Percentiles rank a stretch among this genome's conserved stretches.
These are phyloP conservation scores for Dromas ardeola DNA, from an alignment of 2,113 vertebrate genomes.

Conservation along the genomic window DNA sequence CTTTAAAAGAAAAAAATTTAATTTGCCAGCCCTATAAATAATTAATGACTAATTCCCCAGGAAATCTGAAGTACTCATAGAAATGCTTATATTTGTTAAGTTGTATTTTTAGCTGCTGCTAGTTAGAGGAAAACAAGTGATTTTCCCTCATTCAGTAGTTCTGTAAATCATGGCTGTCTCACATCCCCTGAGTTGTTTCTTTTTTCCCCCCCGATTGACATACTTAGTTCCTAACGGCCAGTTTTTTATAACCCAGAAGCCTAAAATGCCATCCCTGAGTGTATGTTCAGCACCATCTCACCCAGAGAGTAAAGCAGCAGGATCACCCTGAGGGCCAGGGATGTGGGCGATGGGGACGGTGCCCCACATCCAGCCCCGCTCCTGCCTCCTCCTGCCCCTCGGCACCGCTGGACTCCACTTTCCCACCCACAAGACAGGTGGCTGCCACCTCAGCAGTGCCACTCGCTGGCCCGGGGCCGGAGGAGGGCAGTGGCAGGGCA, in stretches of 20 bases:
- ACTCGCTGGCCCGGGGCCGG: background rate
- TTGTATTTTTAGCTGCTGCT: constrained; percentile 41
- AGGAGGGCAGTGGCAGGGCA: background rate
- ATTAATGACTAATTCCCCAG: constrained; percentile 22
- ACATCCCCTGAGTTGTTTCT: background rate
- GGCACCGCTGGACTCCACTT: background rate
- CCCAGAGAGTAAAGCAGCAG: background rate
- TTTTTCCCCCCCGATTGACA: background rate
- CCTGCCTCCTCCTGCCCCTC: background rate
- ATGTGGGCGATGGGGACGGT: accelerated
- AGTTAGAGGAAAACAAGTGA: background rate
- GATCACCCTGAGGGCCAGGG: background rate
- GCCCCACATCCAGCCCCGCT: background rate
- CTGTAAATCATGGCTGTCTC: background rate
- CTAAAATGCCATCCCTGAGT: background rate
- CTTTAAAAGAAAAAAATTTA: constrained; percentile 13
- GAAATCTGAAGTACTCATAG: constrained; percentile 7
- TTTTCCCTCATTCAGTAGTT: background rate
- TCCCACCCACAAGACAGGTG: accelerated
- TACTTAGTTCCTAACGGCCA: background rate
- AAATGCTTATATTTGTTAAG: constrained; percentile 18
- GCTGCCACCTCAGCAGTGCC: background rate
- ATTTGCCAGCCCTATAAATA: constrained; percentile 8
- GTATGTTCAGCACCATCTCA: background rate
- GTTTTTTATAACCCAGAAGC: background rate